phyloP scores from a whole-genome alignment of 2,113 vertebrate genomes.

The Indicator maculatus region DNA sequence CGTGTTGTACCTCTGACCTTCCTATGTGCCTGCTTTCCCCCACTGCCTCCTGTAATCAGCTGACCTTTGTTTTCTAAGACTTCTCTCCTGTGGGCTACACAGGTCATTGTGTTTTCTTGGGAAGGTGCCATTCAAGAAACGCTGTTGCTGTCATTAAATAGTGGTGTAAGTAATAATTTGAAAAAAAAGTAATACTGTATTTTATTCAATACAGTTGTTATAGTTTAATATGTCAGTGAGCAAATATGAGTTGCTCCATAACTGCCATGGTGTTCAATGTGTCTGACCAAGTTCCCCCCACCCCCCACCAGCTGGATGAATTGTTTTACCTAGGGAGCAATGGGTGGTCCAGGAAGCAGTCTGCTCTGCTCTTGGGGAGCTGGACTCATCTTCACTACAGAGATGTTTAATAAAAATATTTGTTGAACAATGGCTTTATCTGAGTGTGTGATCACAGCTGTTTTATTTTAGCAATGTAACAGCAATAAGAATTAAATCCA shows the following conservation, averaged over 20 bases:
- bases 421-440: constrained; percentile 78
- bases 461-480: constrained; percentile 78
- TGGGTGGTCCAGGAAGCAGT: constrained; percentile 72
- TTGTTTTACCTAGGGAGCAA: constrained; percentile 51
- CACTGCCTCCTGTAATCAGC: not conserved
- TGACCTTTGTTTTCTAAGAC: not conserved
- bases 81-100: not conserved
- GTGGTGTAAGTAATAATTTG: not conserved
- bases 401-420: constrained; percentile 73
- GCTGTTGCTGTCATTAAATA: not conserved
- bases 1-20: constrained; percentile 21
- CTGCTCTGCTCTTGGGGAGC: constrained; percentile 56
- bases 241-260: not conserved
- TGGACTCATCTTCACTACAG: constrained; percentile 65
- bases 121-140: not conserved
- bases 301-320: not conserved
- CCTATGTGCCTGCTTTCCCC: not conserved
- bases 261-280: not conserved
- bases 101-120: not conserved
- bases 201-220: not conserved
- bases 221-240: not conserved
- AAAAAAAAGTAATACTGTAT: not conserved
- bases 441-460: constrained; percentile 80
- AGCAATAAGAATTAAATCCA: constrained; percentile 77
- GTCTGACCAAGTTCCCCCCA: not conserved